Base-by-base conservation (phyloP, 2,888 invertebrate genomes). In the Ormia ochracea region DNA sequence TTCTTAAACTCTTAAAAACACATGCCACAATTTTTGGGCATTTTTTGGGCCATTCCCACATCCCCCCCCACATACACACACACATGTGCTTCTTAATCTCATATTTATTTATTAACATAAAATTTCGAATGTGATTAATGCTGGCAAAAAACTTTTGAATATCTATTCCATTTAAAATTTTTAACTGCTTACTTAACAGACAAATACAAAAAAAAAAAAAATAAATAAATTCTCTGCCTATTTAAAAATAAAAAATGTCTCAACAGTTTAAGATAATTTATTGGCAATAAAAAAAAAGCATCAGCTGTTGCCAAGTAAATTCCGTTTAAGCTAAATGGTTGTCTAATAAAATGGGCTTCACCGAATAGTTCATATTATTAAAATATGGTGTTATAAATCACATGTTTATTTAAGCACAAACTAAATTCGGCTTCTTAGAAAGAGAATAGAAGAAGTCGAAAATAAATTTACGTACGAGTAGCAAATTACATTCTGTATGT, bases 241-340 rank as follows among this genome's bases (percentile, higher is more conserved):
- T 21, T 38, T 54, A 41, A 54, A 41, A 54, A 21, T 41, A n/a
- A 21, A 54, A 41, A 28, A 6, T 14, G n/a, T 33, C 38, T 41
- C 26, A n/a, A n/a, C n/a, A n/a, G 12, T 4, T 23, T 14, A 9
- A 26, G 7, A 54, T 54, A 52, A 65, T 52, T 52, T 38, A 65
- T 36, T 31, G 45, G 5, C 21, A 28, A 54, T 31, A 66, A 41
- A 54, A 52, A 4, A 21, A 66, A 41, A 66, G 41, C 6, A 26
- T 65, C n/a, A 52, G 26, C 65, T 38, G 65, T 65, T 65, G 26
- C 50, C 7, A 52, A 52, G 17, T 26, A n/a, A 26, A 38, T 65
- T 50, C 12, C 1, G 5, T 65, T 48, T 36, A 0, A 6, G 1
- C 17, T 23, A 14, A 63, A 23, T 23, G 3, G 14, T n/a, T 41